Evolutionary conservation across 2,888 invertebrate species (phyloP).

Genomic region (Drosophila affinis): DNA sequence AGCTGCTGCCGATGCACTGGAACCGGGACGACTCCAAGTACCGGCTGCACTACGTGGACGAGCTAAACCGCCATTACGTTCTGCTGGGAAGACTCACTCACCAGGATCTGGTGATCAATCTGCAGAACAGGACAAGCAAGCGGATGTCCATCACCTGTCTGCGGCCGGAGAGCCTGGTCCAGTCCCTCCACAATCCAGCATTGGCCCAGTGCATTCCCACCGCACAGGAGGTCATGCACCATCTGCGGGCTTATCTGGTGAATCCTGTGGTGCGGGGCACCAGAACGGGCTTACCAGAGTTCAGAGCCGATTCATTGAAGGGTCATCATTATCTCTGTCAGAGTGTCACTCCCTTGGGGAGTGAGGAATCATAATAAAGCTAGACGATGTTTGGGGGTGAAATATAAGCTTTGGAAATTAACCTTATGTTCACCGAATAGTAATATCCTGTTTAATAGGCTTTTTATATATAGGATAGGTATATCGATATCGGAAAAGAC

Average conservation of each 20-base stretch:
- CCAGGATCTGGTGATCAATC: conserved; percentile 23
- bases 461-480: too few relatives aligned
- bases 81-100: conserved; percentile 22
- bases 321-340: too few relatives aligned
- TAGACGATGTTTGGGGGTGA: too few relatives aligned
- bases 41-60: conserved; percentile 13
- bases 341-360: too few relatives aligned
- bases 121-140: conserved; percentile 23
- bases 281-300: not conserved
- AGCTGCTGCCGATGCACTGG: conserved; percentile 21
- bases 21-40: conserved; percentile 20
- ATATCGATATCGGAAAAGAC: too few relatives aligned
- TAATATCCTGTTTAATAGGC: too few relatives aligned
- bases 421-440: too few relatives aligned
- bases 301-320: too few relatives aligned
- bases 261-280: conserved; percentile 21
- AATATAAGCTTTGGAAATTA: too few relatives aligned
- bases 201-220: conserved; percentile 8
- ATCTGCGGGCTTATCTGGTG: conserved; percentile 13
- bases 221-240: not conserved
- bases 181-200: not conserved
- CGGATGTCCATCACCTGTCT: conserved; percentile 27
- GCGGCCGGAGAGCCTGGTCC: conserved; percentile 19
- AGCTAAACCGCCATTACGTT: conserved; percentile 3
- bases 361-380: too few relatives aligned